Conservation (phyloP, 2,113 vertebrate genomes). For the Baryphthengus martii region DNA sequence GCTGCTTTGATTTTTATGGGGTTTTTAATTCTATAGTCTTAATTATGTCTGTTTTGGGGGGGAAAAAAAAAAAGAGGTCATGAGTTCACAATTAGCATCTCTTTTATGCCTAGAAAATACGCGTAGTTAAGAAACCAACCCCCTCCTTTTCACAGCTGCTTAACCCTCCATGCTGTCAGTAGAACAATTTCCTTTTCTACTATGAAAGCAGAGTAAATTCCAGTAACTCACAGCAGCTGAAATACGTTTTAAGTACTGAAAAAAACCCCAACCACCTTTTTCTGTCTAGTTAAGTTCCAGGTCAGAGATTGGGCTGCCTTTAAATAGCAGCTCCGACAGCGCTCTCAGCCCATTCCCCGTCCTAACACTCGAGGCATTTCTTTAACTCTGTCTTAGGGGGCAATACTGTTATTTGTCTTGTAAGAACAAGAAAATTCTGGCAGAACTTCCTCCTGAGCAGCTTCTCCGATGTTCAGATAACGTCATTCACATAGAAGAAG, state of each 20-base stretch:
- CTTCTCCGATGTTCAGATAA: not conserved
- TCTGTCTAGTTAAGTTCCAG: slow-evolving; percentile 13
- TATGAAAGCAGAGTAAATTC: slow-evolving; percentile 12
- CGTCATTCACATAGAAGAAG: not conserved
- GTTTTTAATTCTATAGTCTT: not conserved
- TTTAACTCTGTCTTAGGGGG: not conserved
- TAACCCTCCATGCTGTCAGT: not conserved
- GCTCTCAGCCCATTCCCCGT: not conserved
- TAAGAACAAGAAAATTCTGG: slow-evolving; percentile 21
- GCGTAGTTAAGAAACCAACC: not conserved
- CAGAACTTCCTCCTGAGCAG: not conserved
- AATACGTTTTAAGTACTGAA: not conserved
- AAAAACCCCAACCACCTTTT: slow-evolving; percentile 7
- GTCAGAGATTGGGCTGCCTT: not conserved
- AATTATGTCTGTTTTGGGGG: not conserved
- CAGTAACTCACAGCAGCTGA: slow-evolving; percentile 49
- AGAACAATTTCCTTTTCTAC: slow-evolving; percentile 48
- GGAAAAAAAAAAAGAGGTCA: not conserved
- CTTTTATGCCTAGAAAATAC: not conserved
- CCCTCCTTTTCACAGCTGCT: not conserved
- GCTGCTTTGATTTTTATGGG: not conserved
- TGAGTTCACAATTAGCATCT: not conserved
- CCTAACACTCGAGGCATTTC: not conserved
- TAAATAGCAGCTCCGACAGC: not conserved
- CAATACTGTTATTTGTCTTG: not conserved